Evolutionary conservation across 2,888 invertebrate species (phyloP), one percentile per base, ranked within the genome.

Genomic region (Hyposoter dolosus): DNA sequence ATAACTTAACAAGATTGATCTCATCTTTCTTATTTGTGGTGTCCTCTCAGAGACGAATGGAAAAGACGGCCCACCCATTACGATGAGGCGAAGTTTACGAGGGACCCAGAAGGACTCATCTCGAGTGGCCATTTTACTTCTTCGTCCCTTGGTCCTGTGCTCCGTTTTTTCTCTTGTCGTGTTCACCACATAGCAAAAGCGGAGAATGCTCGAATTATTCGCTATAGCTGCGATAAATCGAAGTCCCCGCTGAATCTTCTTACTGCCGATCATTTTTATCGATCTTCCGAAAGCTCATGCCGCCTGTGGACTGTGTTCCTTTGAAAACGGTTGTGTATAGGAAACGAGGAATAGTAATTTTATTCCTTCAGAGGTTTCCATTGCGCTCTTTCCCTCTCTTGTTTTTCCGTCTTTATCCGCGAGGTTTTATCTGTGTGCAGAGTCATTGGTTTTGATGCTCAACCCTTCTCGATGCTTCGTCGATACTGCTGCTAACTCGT

Each of bases 81-180:
- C 87, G 84, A 88, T 86, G 84, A 87, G 76, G 76, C 72, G 19
- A 86, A 86, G 81, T 88, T 88, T 88, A 88, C 82, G 88, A 88
- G 83, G 82, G 78, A 85, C 84, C 74, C 50, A 23, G 56, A 43
- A 65, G 82, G 86, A 84, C 60, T 84, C 76, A 63, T 72, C 81
- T 82, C 86, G 82, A 80, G 81, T 80, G 69, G 82, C 85, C 82
- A 60, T 84, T 86, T 83, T 83, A 83, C 79, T 86, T 86, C 81
- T 81, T 88, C 85, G 86, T 84, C 83, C 87, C 75, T 47, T 50
- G 28, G 69, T 45, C 60, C 65, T 47, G 28, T 65, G 40, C 50
- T 83, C 66, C 15, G 80, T 76, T 82, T 74, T 76, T 32, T 50
- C 68, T 75, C 77, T 56, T 65, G 40, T 82, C 82, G 77, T 43